Conservation (phyloP, 2,888 invertebrate genomes). For the Hyppa rectilinea region DNA sequence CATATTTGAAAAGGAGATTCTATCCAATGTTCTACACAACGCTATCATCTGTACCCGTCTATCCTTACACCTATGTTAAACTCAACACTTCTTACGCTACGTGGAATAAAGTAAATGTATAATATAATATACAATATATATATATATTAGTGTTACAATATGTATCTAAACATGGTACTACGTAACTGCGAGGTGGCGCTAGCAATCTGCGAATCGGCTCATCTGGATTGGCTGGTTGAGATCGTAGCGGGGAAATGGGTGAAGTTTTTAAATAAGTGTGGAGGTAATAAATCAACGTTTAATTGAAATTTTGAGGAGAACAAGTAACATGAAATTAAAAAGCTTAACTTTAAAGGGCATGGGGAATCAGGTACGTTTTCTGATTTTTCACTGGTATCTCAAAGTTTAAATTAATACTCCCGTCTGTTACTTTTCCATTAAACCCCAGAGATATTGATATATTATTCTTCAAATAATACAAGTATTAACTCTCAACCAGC, state of each 20-base stretch:
- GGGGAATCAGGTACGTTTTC: neutral
- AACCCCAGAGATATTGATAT: neutral
- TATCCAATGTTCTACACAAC: slow-evolving; percentile 70
- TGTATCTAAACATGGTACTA: slow-evolving; percentile 81
- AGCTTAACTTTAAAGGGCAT: no score
- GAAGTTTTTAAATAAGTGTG: neutral
- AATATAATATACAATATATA: slow-evolving; percentile 61
- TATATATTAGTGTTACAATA: slow-evolving; percentile 72
- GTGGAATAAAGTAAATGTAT: slow-evolving; percentile 86
- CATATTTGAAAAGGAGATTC: slow-evolving; percentile 84
- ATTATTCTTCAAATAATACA: neutral
- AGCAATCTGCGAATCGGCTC: slow-evolving; percentile 81
- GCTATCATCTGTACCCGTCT: slow-evolving; percentile 81
- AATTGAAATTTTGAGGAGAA: neutral
- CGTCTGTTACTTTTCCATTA: neutral
- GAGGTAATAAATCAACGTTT: neutral
- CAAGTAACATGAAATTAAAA: neutral
- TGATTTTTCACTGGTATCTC: neutral
- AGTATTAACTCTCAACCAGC: slow-evolving; percentile 39
- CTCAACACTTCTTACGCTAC: slow-evolving; percentile 85
- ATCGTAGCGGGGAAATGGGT: neutral
- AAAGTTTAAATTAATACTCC: neutral
- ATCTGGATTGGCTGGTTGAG: slow-evolving; percentile 63
- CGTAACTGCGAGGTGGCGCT: slow-evolving; percentile 87
- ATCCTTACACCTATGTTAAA: slow-evolving; percentile 79